Base-by-base conservation (phyloP, 2,888 invertebrate species). In the Isoperla grammatica region DNA sequence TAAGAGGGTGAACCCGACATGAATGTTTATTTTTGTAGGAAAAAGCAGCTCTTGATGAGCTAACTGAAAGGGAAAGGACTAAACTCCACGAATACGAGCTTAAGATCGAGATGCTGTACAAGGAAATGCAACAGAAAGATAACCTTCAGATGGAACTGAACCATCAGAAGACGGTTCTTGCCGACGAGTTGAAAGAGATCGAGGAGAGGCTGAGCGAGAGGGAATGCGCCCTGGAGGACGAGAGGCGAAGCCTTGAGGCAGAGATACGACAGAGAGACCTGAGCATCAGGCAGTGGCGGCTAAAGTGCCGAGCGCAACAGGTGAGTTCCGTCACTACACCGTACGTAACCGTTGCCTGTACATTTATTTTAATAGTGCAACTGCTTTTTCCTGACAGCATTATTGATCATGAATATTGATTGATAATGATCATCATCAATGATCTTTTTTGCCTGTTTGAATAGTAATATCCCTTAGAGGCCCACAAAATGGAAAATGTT, bases 121-220 rank as follows among this genome's bases (percentile, higher is more conserved):
- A 48, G 12, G 56, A 59, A 19, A 12, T 60, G 29, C 4, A 29
- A 12, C 59, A 59, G 40, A 59, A 62, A 40, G 60, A 62, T 13
- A 37, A 53, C 5, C 49, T 60, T 4, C 39, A 15, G 3, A 37
- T 54, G 60, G 59, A 60, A 46, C 46, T 59, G 13, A 19, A 17
- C 12, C 53, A 43, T 11, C 62, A 60, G 49, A 60, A 59, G 22
- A 12, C 40, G 1, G 15, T 37, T 11, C 13, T 60, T 13, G 57
- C 59, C 11, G 17, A 53, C 11, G 57, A 62, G 11, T 39, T 62
- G 35, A 53, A 35, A n/a, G 57, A 57, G 23, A 57, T 62, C 20
- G 62, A 62, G 48, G 57, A 62, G 11, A 39, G 40, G 20, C 49
- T 62, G 19, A 39, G 53, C 6, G 59, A 62, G n/a, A 53, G 56